Evolutionary conservation across 2,888 invertebrate species (phyloP), one percentile per base, ranked within the genome.

Genomic region (Dilophus febrilis): DNA sequence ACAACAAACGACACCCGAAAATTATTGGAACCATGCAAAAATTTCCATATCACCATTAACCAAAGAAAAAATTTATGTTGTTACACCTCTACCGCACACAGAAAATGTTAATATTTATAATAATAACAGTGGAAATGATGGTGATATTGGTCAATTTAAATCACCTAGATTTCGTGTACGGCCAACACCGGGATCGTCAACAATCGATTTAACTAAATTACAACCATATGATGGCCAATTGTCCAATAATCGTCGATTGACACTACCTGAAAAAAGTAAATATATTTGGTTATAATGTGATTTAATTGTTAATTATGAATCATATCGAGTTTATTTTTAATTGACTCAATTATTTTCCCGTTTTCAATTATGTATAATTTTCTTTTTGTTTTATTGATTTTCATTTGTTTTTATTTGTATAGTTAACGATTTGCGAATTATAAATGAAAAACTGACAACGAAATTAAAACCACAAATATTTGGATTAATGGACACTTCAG

Each of bases 11-110:
- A 42, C 8, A 17, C 30, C 13, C 13, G 45, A n/a, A 38, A 61
- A 58, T 45, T 50, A 54, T 2, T 84, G 83, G 83, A 73, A 74
- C 31, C 65, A 70, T 51, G 67, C 76, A 45, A 71, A 75, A 53
- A 72, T 80, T 2, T 74, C 79, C 14, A 75, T 81, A 53, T 78
- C 81, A 11, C 75, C 82, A n/a, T 60, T 74, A 42, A 81, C 80
- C 4, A 77, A 78, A 51, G 85, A 86, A 61, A 80, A 79, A 54
- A 72, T 85, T 1, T 84, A 84, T 49, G 80, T 86, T 2, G 84
- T 86, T 1, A 86, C 86, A 4, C 83, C 86, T 1, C 75, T 78
- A 51, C 70, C 79, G 14, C 49, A 6, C 45, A 45, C 30, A 13
- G 18, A 46, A 38, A 45, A 45, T 5, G 48, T 51, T 4, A 44